Evolutionary conservation across 1,140 invertebrate genomes (phyloP).

Genomic region (Thaumatotibia leucotreta): DNA sequence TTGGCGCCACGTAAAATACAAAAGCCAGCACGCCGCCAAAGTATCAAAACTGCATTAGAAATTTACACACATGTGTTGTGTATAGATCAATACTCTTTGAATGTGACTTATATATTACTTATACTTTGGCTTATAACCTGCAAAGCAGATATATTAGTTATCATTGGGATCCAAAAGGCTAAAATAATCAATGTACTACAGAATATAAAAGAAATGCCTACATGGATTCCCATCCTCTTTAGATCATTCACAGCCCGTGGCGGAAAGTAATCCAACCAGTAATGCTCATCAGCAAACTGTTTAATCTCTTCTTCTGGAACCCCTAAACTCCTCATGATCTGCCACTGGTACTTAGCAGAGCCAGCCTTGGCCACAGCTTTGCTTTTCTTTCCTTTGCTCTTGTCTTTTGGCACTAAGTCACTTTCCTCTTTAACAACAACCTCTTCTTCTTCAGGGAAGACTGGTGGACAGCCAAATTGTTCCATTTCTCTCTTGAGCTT

Average conservation of each 20-base stretch:
- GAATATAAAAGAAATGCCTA: too few relatives aligned
- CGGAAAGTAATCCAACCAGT: conserved; percentile 99
- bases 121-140: too few relatives aligned
- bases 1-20: too few relatives aligned
- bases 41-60: too few relatives aligned
- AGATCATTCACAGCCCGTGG: conserved; percentile 92
- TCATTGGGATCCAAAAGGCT: too few relatives aligned
- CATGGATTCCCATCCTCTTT: conserved; percentile 92
- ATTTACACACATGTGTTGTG: too few relatives aligned
- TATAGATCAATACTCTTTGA: too few relatives aligned
- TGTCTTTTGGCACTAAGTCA: conserved; percentile 89
- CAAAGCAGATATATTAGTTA: too few relatives aligned
- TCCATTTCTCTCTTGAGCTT: conserved; percentile 97
- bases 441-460: conserved; percentile 85
- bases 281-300: conserved; percentile 91
- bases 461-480: conserved; percentile 94
- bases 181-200: too few relatives aligned
- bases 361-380: conserved; percentile 97
- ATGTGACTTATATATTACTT: too few relatives aligned
- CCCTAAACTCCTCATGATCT: conserved; percentile 98
- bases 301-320: conserved; percentile 94
- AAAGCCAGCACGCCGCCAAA: too few relatives aligned
- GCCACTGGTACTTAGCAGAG: conserved; percentile 96
- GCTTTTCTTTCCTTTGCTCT: conserved; percentile 99
- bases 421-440: conserved; percentile 69